These are phyloP conservation scores for Empidonax alnorum DNA, from an alignment of 2,113 vertebrate genomes.

Conservation along the genomic window DNA sequence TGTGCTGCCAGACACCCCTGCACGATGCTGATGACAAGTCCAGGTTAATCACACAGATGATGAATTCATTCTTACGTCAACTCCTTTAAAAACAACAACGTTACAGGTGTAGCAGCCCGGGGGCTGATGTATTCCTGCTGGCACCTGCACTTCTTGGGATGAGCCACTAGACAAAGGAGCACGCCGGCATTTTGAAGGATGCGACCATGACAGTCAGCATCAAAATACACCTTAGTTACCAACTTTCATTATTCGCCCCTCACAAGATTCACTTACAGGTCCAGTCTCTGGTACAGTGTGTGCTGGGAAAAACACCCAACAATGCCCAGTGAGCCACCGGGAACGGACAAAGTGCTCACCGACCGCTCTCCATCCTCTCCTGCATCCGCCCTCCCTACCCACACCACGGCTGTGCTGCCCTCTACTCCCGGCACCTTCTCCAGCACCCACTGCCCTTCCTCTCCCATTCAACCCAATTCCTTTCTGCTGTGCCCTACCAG, in stretches of 20 bases:
- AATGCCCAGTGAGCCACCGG: accelerated
- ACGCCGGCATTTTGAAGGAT: constrained; percentile 54
- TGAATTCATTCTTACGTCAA: constrained; percentile 51
- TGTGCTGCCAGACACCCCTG: not conserved
- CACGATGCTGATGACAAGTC: constrained; percentile 33
- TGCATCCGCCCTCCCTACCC: not conserved
- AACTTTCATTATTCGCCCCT: not conserved
- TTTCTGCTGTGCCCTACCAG: not conserved
- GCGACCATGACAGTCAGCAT: not conserved
- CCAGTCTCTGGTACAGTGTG: not conserved
- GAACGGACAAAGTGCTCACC: not conserved
- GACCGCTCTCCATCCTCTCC: not conserved
- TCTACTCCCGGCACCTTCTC: not conserved
- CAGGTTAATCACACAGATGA: constrained; percentile 60
- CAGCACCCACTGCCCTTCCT: not conserved
- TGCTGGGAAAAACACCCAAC: not conserved
- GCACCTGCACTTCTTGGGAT: constrained; percentile 23
- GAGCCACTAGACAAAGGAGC: constrained; percentile 53
- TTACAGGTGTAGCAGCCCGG: constrained; percentile 39
- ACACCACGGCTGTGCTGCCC: not conserved
- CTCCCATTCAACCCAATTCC: not conserved
- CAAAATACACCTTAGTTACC: not conserved
- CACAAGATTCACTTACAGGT: not conserved
- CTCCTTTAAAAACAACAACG: not conserved
- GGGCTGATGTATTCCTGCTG: not conserved